Evolutionary conservation across 2,797 vertebrate species (phyloP), one percentile per base, ranked within the genome.

Genomic region (Sebastes vulpes): DNA sequence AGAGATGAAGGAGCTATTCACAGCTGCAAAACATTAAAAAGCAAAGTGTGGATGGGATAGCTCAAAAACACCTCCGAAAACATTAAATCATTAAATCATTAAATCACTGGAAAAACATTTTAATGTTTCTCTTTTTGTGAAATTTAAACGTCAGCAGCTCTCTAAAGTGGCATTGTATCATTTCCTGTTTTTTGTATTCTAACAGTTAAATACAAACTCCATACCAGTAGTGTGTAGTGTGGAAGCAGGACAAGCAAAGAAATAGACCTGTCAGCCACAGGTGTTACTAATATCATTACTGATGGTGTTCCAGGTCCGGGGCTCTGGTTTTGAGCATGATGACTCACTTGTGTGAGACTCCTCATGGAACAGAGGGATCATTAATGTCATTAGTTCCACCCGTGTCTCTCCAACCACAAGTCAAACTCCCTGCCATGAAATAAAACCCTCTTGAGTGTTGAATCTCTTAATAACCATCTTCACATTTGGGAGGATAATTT

Each of bases 381-480:
- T 82, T 65, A 75, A 29, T 65, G 58, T 64, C 60, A 83, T 81
- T 68, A 53, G 57, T 71, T 82, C 66, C 83, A 86, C 81, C 70
- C 72, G 65, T 42, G 57, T 6, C 38, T 58, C 50, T 54, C 16
- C 28, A 14, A 4, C 29, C 26, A 32, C 66, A 12, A 68, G 59
- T 28, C 25, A 20, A 65, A 38, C 60, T 28, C 4, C 54, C 12
- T 28, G 1, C 42, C 20, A 48, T 29, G 9, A 38, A 18, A 48
- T 26, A 53, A n/a, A 8, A 4, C 7, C 26, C 28, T 23, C 5
- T 26, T 10, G 20, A 54, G 6, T 35, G 6, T 68, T 68, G 20
- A 60, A 23, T 48, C 25, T 20, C 8, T 65, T 23, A 64, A 29
- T 53, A n/a, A 32, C 26, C 20, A 35, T 50, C 56, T 67, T 42